Evolutionary conservation across 2,113 vertebrate genomes (phyloP), one percentile per base, ranked within the genome.

Genomic region (Arizona elegans): DNA sequence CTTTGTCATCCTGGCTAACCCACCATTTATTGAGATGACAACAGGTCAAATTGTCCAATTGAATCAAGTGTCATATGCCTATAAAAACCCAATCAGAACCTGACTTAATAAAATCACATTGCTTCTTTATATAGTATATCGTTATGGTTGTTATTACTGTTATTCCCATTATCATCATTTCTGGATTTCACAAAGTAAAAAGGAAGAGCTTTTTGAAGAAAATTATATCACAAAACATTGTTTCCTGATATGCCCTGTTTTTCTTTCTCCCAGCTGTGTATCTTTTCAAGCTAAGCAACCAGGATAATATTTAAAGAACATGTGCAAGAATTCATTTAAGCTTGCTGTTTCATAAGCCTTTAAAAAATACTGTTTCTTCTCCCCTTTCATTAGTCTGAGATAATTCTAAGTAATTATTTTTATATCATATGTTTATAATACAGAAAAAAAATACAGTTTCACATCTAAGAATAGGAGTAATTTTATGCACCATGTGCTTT

Each of bases 1-100:
- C 43, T 19, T 3, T 50, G 6, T 3, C 38, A 90, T 88, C 43
- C 55, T 75, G 0, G 11, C 0, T 5, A 55, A 93, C 43, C 43
- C 43, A 86, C 0, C 0, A 43, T 1, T 56, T 62, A 62, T 0
- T 1, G 91, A 53, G 6, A 23, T 8, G 1, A 88, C 56, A 56
- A 88, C 56, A 56, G 47, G 6, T 15, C 33, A n/a, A 54, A 89
- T 43, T 47, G 29, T 10, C 62, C 50, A 54, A 9, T 56, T 62
- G 43, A 58, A 43, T 62, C n/a, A 91, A 54, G 70, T 92, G 43
- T 53, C 90, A 86, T n/a, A 8, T 8, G 26, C 5, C 47, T 81
- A 87, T 86, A 90, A 56, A 70, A 56, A 10, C 26, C 9, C 33
- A 81, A 81, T 1, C 23, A 53, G 38, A 70, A 50, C 3, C 33